These are phyloP conservation scores for Ferrisia virgata DNA, from an alignment of 2,888 invertebrate species.

Conservation along the genomic window DNA sequence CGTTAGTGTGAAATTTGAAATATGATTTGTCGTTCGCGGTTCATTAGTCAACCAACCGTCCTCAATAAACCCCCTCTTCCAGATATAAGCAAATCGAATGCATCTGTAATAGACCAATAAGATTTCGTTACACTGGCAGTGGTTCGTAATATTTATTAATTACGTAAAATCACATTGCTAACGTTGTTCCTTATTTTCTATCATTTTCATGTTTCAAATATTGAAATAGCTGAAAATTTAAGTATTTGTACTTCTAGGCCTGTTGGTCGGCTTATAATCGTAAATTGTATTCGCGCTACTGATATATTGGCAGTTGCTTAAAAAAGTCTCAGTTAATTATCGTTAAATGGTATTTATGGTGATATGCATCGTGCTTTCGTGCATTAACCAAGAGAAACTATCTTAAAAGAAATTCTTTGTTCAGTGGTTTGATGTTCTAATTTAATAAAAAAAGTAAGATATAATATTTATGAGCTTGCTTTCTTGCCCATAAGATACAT, in stretches of 20 bases:
- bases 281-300: background rate
- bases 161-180: slow-evolving; percentile 24
- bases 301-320: background rate
- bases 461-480: background rate
- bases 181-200: slow-evolving; percentile 5
- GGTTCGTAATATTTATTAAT: background rate
- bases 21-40: too few relatives aligned
- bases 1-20: too few relatives aligned
- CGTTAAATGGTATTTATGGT: background rate
- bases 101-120: background rate
- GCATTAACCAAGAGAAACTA: background rate
- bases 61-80: too few relatives aligned
- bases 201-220: background rate
- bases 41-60: too few relatives aligned
- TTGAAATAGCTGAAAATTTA: background rate
- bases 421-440: slow-evolving; percentile 24
- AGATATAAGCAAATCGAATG: too few relatives aligned
- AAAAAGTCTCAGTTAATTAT: background rate
- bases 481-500: background rate
- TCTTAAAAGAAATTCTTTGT: background rate
- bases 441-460: slow-evolving; percentile 17
- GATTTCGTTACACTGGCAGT: background rate
- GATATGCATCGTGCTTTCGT: background rate
- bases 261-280: background rate
- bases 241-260: slow-evolving; percentile 11